These are phyloP conservation scores for Polymixis flavicincta DNA, from an alignment of 2,888 invertebrate genomes.

Conservation along the genomic window DNA sequence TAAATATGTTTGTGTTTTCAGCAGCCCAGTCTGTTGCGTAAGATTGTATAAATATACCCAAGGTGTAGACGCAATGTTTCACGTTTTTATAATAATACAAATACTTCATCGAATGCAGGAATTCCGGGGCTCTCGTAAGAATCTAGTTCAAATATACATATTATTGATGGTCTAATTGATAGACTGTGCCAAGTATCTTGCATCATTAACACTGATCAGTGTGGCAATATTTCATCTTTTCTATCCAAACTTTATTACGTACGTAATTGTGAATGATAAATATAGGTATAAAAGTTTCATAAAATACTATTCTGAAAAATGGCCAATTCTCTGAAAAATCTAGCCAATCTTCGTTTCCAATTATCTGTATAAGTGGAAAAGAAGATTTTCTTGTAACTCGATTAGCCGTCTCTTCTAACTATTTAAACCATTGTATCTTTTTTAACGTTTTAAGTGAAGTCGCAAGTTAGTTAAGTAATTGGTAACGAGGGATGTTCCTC, in stretches of 20 bases:
- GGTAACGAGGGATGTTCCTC: constrained; percentile 24
- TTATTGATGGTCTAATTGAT: constrained; percentile 28
- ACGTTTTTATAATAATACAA: constrained; percentile 54
- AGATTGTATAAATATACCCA: constrained; percentile 59
- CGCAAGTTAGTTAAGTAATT: constrained; percentile 49
- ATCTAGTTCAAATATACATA: constrained; percentile 33
- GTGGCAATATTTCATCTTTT: neutral
- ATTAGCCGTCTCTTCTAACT: constrained; percentile 36
- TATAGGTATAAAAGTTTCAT: neutral
- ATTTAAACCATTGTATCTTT: constrained; percentile 33
- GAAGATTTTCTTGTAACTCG: constrained; percentile 35
- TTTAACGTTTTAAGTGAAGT: constrained; percentile 38
- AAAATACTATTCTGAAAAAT: neutral
- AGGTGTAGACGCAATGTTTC: constrained; percentile 49
- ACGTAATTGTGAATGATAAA: neutral
- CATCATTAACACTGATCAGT: neutral
- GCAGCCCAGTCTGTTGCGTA: constrained; percentile 41
- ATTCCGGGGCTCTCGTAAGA: constrained; percentile 31
- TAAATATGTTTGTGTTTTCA: constrained; percentile 55
- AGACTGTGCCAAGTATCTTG: neutral
- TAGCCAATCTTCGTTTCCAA: no score
- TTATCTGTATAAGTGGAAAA: constrained; percentile 9
- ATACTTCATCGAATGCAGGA: constrained; percentile 48
- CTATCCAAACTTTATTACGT: neutral
- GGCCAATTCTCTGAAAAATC: neutral